Percentiles rank a stretch among this genome's conserved stretches.
Conservation (phyloP, 1,140 invertebrate species). For the Marisa cornuarietis region DNA sequence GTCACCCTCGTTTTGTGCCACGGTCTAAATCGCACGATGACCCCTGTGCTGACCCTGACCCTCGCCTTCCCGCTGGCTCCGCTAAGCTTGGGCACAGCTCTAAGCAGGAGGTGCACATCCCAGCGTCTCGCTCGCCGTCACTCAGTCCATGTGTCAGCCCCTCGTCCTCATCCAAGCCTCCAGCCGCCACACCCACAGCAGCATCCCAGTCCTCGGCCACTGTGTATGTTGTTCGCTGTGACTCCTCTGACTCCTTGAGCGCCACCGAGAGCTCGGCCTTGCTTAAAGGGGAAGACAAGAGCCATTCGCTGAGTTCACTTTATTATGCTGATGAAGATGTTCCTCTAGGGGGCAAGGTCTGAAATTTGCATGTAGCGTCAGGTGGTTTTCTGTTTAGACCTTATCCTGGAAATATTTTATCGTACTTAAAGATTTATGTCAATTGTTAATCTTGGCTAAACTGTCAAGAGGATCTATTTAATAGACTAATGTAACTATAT, state of each 20-base stretch:
- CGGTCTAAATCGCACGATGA: slow-evolving; percentile 64
- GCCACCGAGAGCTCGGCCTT: slow-evolving; percentile 73
- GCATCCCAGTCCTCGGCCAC: slow-evolving; percentile 20
- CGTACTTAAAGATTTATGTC: too few species aligned
- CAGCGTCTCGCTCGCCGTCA: slow-evolving; percentile 41
- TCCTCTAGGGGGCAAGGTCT: slow-evolving; percentile 69
- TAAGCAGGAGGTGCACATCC: neutral
- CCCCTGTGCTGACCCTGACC: slow-evolving; percentile 48
- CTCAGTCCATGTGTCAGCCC: slow-evolving; percentile 41
- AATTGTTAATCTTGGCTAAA: too few species aligned
- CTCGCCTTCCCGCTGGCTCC: slow-evolving; percentile 42
- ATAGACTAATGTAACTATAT: too few species aligned
- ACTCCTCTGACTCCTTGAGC: slow-evolving; percentile 73
- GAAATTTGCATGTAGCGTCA: neutral
- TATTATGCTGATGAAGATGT: slow-evolving; percentile 77
- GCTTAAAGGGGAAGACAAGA: slow-evolving; percentile 68
- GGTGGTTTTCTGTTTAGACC: too few species aligned
- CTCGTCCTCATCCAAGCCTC: slow-evolving; percentile 18
- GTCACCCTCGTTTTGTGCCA: slow-evolving; percentile 52
- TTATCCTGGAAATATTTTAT: too few species aligned
- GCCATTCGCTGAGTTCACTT: slow-evolving; percentile 75
- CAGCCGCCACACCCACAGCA: slow-evolving; percentile 30
- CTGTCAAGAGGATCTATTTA: too few species aligned
- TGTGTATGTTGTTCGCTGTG: slow-evolving; percentile 73
- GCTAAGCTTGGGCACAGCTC: slow-evolving; percentile 37